Evolutionary conservation across 2,797 vertebrate genomes (phyloP), one percentile per base, ranked within the genome.

Genomic region (Bradypodion pumilum): DNA sequence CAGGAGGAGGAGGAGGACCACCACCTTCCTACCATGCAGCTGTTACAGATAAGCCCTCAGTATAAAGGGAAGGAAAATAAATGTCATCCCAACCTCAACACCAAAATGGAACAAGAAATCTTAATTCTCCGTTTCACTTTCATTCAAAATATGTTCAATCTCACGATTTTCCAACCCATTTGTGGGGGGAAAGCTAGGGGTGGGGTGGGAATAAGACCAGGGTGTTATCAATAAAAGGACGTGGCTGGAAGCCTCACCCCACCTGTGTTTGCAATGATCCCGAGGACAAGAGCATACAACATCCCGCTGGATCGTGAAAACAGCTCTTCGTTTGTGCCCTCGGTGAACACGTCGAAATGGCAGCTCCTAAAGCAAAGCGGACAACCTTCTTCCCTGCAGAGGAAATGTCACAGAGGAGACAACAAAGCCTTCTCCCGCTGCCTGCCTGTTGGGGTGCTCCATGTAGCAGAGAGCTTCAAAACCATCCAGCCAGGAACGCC

Each of bases 401-500:
- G 40, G 0, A 16, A 85, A 3, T 1, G 78, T 78, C 1, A 2
- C 7, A 12, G 23, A 29, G 74, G 73, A 78, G 40, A 80, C 59
- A 74, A 74, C 37, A 44, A 63, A 60, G 65, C 74, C 81, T 74
- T 81, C 84, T 86, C 66, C 78, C 81, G 1, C 66, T 10, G 75
- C 82, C 87, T 86, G 88, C 92, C 86, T 81, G 82, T 85, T 85
- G 65, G 90, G 91, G 88, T 90, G 89, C 63, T 85, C 85, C 3
- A n/a, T 0, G 87, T 87, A 87, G 80, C 42, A 89, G 88, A 19
- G 66, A 1, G n/a, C 81, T 85, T 90, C 90, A 83, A 81, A 69
- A 6, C 83, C 86, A 77, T 89, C 91, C 88, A 82, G 91, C 85
- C 21, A 89, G 88, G 27, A 75, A 90, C 93, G 77, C 88, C 91